Evolutionary conservation across 2,888 invertebrate species (phyloP).

Genomic region (Drosophila acutilabella): DNA sequence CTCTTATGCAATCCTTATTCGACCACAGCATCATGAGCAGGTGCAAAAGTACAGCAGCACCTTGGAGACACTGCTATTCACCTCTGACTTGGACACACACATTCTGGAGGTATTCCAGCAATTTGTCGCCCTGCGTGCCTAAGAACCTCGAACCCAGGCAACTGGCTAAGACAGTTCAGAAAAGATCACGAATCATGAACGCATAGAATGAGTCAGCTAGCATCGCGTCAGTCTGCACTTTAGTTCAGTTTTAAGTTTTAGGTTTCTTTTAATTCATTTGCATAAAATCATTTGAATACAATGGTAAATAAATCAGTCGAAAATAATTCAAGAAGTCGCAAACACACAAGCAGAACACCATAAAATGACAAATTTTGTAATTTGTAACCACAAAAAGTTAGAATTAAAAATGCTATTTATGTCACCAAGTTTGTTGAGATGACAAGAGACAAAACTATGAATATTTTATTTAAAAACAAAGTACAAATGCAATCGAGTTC

Average conservation of each 20-base stretch:
- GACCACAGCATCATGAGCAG: conserved; percentile 95
- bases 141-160: conserved; percentile 31
- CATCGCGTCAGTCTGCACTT: background rate
- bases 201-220: background rate
- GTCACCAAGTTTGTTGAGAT: conserved; percentile 3
- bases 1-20: background rate
- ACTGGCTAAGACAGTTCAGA: background rate
- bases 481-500: background rate
- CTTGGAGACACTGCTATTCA: conserved; percentile 97
- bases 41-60: conserved; percentile 98
- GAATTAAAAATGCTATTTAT: conserved; percentile 24
- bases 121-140: conserved; percentile 92
- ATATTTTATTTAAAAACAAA: background rate
- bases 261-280: conserved; percentile 7
- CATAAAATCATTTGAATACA: conserved; percentile 11
- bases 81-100: conserved; percentile 97
- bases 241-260: conserved; percentile 26
- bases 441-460: background rate
- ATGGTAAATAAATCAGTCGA: background rate
- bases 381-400: conserved; percentile 20
- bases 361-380: conserved; percentile 24
- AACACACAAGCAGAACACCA: conserved; percentile 11
- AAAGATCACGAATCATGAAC: background rate
- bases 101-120: conserved; percentile 99
- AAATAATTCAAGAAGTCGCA: background rate